A percentile compares a stretch with the other conserved stretches of the same genome.
These are phyloP conservation scores for Passerculus sandwichensis DNA, from an alignment of 2,797 vertebrate species.

Conservation along the genomic window DNA sequence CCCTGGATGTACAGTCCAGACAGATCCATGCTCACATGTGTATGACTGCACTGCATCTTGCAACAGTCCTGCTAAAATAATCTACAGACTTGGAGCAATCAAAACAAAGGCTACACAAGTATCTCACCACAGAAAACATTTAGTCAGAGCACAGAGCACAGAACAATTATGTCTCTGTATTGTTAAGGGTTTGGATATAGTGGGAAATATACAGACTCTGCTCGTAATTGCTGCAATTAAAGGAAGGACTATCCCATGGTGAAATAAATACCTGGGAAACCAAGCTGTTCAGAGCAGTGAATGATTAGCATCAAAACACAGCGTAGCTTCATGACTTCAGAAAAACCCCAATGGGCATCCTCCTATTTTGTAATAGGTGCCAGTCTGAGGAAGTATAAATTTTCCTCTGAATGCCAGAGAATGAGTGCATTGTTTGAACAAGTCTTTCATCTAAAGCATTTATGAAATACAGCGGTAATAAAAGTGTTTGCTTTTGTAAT, in stretches of 20 bases:
- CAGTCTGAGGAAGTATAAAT: constrained; percentile 25
- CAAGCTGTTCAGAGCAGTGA: not conserved
- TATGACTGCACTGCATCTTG: not conserved
- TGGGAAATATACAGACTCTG: not conserved
- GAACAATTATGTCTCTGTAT: not conserved
- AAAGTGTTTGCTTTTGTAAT: constrained; percentile 35
- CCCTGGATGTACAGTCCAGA: not conserved
- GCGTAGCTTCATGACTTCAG: not conserved
- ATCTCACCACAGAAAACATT: not conserved
- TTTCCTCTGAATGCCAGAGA: not conserved
- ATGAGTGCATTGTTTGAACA: constrained; percentile 36
- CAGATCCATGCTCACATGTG: fast-evolving
- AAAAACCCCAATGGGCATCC: constrained; percentile 26
- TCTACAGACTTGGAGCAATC: not conserved
- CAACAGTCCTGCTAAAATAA: not conserved
- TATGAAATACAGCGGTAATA: not conserved
- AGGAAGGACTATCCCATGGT: not conserved
- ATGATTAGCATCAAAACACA: constrained; percentile 42
- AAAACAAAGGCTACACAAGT: not conserved
- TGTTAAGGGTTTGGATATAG: not conserved
- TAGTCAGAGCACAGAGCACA: not conserved
- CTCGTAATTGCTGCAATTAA: not conserved
- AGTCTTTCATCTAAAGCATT: constrained; percentile 32
- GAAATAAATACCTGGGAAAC: constrained; percentile 27
- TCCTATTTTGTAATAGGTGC: constrained; percentile 19